Evolutionary conservation across 2,113 vertebrate genomes (phyloP), one percentile per base, ranked within the genome.

Genomic region (Calcarius ornatus): DNA sequence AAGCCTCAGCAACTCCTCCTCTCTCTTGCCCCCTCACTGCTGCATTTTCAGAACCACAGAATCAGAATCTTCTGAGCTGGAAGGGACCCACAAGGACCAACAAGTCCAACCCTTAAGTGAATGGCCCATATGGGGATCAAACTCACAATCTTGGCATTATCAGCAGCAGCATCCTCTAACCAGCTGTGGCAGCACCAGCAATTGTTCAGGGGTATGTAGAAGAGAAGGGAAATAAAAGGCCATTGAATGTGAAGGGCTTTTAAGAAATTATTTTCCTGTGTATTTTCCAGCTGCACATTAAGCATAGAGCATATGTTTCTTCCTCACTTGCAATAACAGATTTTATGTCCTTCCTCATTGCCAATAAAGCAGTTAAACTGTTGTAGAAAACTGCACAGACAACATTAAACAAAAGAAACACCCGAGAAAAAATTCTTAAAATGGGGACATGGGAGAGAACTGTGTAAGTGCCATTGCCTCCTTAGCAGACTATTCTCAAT

Each of bases 291-390:
- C 31, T 72, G 57, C 72, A 59, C 78, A 54, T 65, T 73, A 81
- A 86, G 61, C 48, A 61, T 5, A 37, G 54, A 81, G 22, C 60
- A 70, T 80, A 40, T 66, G 35, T 92, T 94, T 91, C 51, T 42
- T 70, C 87, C 86, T n/a, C 27, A 59, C 42, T 81, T 88, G 72
- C 81, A 73, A 40, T 59, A 92, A 73, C 59, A 83, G 54, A 50
- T 72, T 90, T 94, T 77, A 91, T 88, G n/a, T 40, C 54, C 40
- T 85, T 87, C 70, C 61, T 93, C 63, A 30, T 82, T 72, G 71
- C 57, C 68, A 88, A 35, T 69, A 90, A 85, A 90, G 59, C 27
- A 28, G 87, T 51, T 91, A 91, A 87, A 64, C 11, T 33, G 37
- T 80, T 57, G 81, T 48, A 72, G 75, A 57, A 72, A 93, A 76